phyloP scores from a whole-genome alignment of 1,140 invertebrate species.

The Atta cephalotes region DNA sequence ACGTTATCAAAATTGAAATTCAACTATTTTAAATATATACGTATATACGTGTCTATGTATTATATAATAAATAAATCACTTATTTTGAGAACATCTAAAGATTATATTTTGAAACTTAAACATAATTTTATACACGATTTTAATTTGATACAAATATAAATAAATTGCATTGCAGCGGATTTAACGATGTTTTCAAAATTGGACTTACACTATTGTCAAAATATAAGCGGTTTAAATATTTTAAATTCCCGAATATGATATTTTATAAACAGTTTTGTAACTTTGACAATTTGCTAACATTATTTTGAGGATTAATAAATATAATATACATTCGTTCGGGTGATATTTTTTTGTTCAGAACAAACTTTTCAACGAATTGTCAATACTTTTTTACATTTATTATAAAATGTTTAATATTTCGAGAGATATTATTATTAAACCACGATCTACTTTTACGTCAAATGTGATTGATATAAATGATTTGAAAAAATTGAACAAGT shows the following conservation, averaged over 20 bases:
- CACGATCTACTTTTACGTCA: not conserved
- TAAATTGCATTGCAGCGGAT: not conserved
- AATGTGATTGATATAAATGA: slow-evolving; percentile 25
- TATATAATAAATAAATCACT: not conserved
- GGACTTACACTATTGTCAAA: not conserved
- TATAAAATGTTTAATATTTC: slow-evolving; percentile 28
- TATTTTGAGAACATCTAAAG: not conserved
- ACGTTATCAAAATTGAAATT: slow-evolving; percentile 8
- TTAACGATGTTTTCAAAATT: not conserved
- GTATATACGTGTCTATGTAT: not conserved
- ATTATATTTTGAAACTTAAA: not conserved
- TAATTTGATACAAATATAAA: not conserved
- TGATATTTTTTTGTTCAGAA: not conserved
- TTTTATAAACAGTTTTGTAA: not conserved
- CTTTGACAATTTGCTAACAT: slow-evolving; percentile 4
- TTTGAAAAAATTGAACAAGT: not conserved
- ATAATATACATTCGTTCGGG: not conserved
- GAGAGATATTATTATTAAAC: not conserved
- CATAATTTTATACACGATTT: slow-evolving; percentile 4
- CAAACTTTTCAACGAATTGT: not conserved
- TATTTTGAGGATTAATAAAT: not conserved
- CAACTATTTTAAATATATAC: not conserved
- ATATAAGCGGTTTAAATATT: slow-evolving; percentile 32
- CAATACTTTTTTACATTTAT: slow-evolving; percentile 24
- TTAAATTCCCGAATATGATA: not conserved